A percentile compares a stretch with the other conserved stretches of the same genome.
phyloP scores from a whole-genome alignment of 2,888 invertebrate species.

The Drosophila paramelanica region DNA sequence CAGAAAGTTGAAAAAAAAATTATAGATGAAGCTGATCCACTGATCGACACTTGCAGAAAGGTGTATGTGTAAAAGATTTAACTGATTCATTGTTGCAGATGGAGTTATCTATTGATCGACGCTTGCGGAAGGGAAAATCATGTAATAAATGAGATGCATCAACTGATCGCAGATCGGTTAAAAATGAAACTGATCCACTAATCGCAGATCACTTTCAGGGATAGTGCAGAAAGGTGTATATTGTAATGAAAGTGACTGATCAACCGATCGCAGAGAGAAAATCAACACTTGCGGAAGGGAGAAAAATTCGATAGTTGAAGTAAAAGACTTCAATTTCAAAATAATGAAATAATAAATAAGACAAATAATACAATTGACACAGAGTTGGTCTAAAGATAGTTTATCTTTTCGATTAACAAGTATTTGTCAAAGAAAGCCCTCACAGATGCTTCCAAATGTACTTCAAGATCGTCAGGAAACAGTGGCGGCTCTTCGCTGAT shows the following conservation, averaged over 20 bases:
- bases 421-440: no score
- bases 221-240: neutral
- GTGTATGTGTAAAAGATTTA: neutral
- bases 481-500: neutral
- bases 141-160: neutral
- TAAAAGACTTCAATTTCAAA: no score
- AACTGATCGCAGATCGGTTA: neutral
- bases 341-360: no score
- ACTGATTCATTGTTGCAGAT: neutral
- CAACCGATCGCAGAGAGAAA: neutral
- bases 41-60: no score
- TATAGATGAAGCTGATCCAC: no score
- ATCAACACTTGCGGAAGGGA: no score
- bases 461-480: slow-evolving; percentile 3
- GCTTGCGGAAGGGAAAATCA: neutral
- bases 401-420: no score
- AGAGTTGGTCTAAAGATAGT: no score
- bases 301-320: no score
- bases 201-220: neutral
- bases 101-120: no score
- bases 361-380: no score
- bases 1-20: no score
- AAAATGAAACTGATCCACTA: neutral
- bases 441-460: neutral
- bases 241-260: neutral